A percentile compares a stretch with the other conserved stretches of the same genome.
Evolutionary conservation across 2,888 invertebrate genomes (phyloP).

Genomic region (Ellobium chinense): DNA sequence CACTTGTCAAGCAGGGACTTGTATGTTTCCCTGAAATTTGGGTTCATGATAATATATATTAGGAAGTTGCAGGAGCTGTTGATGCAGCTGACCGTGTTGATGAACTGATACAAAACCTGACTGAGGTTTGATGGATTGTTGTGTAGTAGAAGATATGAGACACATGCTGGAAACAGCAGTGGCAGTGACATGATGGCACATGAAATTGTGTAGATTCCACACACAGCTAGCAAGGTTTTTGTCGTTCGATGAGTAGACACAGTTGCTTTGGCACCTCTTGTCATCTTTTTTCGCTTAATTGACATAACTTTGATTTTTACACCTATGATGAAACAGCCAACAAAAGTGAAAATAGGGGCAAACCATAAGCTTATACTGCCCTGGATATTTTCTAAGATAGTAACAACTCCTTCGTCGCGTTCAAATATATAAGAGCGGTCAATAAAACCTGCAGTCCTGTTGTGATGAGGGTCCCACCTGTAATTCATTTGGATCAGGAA

Average conservation of each 20-base stretch:
- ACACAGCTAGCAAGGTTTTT: constrained; percentile 11
- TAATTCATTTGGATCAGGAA: not conserved
- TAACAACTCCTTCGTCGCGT: not conserved
- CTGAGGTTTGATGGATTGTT: not conserved
- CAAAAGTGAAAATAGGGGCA: not conserved
- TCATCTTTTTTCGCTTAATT: not conserved
- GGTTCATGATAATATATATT: not conserved
- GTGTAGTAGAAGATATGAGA: not conserved
- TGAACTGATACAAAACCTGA: not conserved
- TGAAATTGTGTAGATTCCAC: not conserved
- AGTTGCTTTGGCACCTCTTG: not conserved
- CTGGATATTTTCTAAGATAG: not conserved
- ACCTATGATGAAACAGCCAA: constrained; percentile 3
- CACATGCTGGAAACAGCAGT: not conserved
- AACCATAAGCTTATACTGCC: not conserved
- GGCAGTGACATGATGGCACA: constrained; percentile 6
- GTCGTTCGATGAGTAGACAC: not conserved
- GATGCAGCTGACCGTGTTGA: not conserved
- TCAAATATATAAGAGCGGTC: not conserved
- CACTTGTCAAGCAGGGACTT: not conserved
- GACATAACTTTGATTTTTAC: constrained; percentile 2
- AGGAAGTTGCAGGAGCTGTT: constrained; percentile 19
- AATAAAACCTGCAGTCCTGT: not conserved
- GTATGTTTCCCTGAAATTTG: constrained; percentile 12
- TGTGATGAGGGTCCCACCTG: not conserved